Evolutionary conservation across 2,797 vertebrate species (phyloP).

Genomic region (Megalops cyprinoides): DNA sequence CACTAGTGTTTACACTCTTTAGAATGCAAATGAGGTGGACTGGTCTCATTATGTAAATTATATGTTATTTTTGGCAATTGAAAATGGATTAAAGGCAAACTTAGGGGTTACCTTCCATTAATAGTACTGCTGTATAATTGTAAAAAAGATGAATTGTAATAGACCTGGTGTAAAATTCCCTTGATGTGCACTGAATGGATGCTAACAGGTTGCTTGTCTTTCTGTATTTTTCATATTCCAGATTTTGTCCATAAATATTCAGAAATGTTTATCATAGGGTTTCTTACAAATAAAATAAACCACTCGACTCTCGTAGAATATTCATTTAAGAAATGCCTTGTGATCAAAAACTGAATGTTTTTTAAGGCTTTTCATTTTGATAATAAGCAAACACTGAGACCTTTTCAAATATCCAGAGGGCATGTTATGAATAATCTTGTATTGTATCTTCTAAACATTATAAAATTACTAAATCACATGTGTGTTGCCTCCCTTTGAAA

Average conservation of each 20-base stretch:
- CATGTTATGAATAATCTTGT: no score
- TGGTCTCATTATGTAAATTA: conserved; percentile 65
- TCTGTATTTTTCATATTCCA: conserved; percentile 1
- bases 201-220: background rate
- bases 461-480: no score
- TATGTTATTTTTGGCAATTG: conserved; percentile 63
- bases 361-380: no score
- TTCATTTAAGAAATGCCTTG: background rate
- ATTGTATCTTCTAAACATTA: no score
- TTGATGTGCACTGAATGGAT: conserved; percentile 6
- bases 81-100: conserved; percentile 61
- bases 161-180: background rate
- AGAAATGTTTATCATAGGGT: background rate
- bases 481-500: no score
- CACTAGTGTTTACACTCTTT: conserved; percentile 25
- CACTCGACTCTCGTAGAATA: no score
- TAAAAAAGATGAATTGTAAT: conserved; percentile 30
- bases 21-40: conserved; percentile 63
- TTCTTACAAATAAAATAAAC: background rate
- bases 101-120: conserved; percentile 54
- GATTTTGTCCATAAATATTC: background rate
- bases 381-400: no score
- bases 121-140: conserved; percentile 19
- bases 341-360: no score
- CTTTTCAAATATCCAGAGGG: no score